A percentile compares a stretch with the other conserved stretches of the same genome.
Conservation (phyloP, 2,888 invertebrate species). For the Drosophila testacea region DNA sequence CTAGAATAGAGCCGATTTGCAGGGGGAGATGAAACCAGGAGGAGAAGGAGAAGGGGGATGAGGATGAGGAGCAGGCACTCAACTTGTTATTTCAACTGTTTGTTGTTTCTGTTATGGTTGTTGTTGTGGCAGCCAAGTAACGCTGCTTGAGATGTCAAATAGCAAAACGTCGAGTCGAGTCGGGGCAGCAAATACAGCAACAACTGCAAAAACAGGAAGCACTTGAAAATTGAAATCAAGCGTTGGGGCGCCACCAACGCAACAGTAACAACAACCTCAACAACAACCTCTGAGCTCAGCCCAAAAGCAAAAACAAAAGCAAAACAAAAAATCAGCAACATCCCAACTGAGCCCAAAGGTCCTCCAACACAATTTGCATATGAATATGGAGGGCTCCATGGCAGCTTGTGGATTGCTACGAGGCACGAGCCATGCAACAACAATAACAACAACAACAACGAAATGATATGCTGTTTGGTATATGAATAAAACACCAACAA, state of each 20-base stretch:
- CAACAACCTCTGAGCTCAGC: conserved; percentile 31
- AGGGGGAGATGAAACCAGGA: neutral
- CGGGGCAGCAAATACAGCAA: conserved; percentile 40
- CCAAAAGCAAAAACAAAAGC: conserved; percentile 22
- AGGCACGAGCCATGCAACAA: conserved; percentile 43
- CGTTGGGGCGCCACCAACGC: conserved; percentile 70
- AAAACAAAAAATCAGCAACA: conserved; percentile 33
- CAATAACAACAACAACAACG: conserved; percentile 30
- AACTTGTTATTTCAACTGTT: conserved; percentile 74
- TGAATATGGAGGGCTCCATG: conserved; percentile 66
- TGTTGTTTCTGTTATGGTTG: conserved; percentile 43
- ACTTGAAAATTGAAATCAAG: conserved; percentile 79
- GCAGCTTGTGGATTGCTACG: conserved; percentile 52
- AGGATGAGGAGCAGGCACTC: conserved; percentile 35
- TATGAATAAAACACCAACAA: conserved; percentile 59
- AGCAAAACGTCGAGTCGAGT: conserved; percentile 48
- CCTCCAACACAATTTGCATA: conserved; percentile 76
- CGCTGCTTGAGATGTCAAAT: conserved; percentile 78
- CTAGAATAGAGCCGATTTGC: conserved; percentile 69
- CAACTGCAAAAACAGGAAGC: conserved; percentile 66
- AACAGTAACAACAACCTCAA: conserved; percentile 36
- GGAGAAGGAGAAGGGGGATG: conserved; percentile 1
- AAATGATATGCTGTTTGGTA: conserved; percentile 62
- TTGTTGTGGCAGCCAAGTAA: conserved; percentile 58
- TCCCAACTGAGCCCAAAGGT: conserved; percentile 61